Evolutionary conservation across 2,888 invertebrate species (phyloP).

Genomic region (Deroplatys truncata): DNA sequence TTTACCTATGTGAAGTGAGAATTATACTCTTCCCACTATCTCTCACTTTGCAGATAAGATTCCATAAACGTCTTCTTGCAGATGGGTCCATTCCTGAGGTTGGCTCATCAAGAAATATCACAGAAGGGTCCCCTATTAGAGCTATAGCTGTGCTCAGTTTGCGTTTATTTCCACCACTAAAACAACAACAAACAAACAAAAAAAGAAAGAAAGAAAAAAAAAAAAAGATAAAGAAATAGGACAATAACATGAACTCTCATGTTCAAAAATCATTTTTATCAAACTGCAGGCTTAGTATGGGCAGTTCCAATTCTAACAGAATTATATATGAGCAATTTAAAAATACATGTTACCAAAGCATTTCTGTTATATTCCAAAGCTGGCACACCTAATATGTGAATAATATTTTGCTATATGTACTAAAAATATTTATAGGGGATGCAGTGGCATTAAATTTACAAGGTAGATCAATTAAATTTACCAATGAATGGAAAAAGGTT

Average conservation of each 20-base stretch:
- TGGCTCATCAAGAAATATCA: slow-evolving; percentile 62
- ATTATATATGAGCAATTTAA: no score
- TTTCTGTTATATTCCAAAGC: neutral
- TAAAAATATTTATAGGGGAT: no score
- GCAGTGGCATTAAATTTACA: no score
- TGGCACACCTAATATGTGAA: neutral
- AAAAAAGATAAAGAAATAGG: no score
- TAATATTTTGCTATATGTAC: neutral
- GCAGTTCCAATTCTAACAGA: no score
- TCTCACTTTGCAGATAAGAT: slow-evolving; percentile 63
- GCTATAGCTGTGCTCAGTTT: slow-evolving; percentile 70
- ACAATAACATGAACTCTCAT: neutral
- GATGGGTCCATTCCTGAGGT: slow-evolving; percentile 73
- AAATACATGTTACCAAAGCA: no score
- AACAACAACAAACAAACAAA: no score
- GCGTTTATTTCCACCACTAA: slow-evolving; percentile 70
- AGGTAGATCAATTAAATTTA: no score
- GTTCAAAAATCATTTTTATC: neutral
- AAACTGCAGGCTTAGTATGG: no score
- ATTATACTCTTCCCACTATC: slow-evolving; percentile 71
- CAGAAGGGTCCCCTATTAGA: slow-evolving; percentile 62
- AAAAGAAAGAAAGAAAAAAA: no score
- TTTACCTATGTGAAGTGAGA: slow-evolving; percentile 67
- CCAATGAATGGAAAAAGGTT: no score
- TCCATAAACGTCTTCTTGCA: slow-evolving; percentile 77